These are phyloP conservation scores for Spea hammondii DNA, from an alignment of 2,797 vertebrate species.

Conservation along the genomic window DNA sequence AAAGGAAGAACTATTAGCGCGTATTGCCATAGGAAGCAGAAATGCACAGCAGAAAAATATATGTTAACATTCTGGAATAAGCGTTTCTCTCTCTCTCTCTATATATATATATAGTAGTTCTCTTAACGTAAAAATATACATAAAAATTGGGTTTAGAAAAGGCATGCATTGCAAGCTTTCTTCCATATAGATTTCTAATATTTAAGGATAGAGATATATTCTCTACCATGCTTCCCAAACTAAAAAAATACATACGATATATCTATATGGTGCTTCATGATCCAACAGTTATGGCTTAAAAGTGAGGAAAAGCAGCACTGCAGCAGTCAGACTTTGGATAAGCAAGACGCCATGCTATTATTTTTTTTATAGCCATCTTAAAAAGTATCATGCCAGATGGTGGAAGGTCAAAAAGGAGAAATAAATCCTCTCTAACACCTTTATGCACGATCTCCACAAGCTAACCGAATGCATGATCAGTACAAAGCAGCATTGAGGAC, in stretches of 20 bases:
- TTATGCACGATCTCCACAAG: slow-evolving; percentile 60
- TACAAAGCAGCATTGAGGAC: slow-evolving; percentile 59
- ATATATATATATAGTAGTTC: too few species aligned
- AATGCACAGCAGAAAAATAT: too few species aligned
- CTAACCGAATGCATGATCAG: slow-evolving; percentile 58
- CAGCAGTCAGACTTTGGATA: not conserved
- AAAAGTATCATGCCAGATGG: slow-evolving; percentile 49
- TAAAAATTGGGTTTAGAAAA: slow-evolving; percentile 38
- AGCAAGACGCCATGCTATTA: not conserved
- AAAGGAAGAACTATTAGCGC: too few species aligned
- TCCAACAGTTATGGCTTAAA: slow-evolving; percentile 15
- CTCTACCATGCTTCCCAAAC: not conserved
- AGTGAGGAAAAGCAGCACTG: not conserved
- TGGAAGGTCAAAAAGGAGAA: slow-evolving; percentile 59
- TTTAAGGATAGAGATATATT: not conserved
- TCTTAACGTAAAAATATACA: slow-evolving; percentile 21
- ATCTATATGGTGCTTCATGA: not conserved
- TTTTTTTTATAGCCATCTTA: not conserved
- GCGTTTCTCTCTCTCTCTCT: too few species aligned
- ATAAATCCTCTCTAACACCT: not conserved
- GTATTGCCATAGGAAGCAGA: too few species aligned
- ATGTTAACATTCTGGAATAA: too few species aligned
- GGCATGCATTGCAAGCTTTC: slow-evolving; percentile 28
- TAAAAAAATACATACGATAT: not conserved
- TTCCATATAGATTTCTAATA: slow-evolving; percentile 28